Base-by-base conservation (phyloP, 2,888 invertebrate genomes). In the Cacoxenus indagator region DNA sequence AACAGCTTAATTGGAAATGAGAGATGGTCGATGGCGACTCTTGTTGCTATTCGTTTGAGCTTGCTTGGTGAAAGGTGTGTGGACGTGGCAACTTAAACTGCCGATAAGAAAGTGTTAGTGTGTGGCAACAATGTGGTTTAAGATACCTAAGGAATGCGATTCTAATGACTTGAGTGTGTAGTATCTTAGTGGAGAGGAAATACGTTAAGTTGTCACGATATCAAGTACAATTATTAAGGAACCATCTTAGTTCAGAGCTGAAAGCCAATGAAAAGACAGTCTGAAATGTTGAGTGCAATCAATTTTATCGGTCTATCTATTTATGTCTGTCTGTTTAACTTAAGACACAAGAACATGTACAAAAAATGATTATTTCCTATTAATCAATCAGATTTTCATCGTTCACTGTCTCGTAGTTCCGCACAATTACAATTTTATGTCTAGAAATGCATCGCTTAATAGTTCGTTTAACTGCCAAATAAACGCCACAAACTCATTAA, bases 1-100 rank as follows among this genome's bases (percentile, higher is more conserved):
- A 59, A 59, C 59, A 59, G 59, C 59, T 59, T 59, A 59, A 59
- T 59, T 59, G 59, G 59, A 59, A 59, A 59, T 59, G 59, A 59
- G 59, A 59, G 59, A 59, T 59, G 59, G 59, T 31, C 59, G 51
- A 22, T 51, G 48, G 48, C 19, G n/a, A 17, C n/a, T 46, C n/a
- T n/a, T 48, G 22, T 59, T 55, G 55, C 5, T 26, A 9, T 55
- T 55, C 19, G 31, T 19, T n/a, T n/a, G 37, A 17, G 29, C 26
- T 59, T 22, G 1, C 4, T 54, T 59, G 59, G 37, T 59, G 59
- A 59, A 59, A 59, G 59, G 59, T 17, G 29, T 31, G 51, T 14
- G 22, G 17, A 6, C 3, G 2, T 48, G 22, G 29, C n/a, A 59
- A 31, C 57, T 27, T 17, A 57, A 55, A 24, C 26, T 55, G 19